phyloP scores from a whole-genome alignment of 2,888 invertebrate genomes.

The Orthosia gracilis region DNA sequence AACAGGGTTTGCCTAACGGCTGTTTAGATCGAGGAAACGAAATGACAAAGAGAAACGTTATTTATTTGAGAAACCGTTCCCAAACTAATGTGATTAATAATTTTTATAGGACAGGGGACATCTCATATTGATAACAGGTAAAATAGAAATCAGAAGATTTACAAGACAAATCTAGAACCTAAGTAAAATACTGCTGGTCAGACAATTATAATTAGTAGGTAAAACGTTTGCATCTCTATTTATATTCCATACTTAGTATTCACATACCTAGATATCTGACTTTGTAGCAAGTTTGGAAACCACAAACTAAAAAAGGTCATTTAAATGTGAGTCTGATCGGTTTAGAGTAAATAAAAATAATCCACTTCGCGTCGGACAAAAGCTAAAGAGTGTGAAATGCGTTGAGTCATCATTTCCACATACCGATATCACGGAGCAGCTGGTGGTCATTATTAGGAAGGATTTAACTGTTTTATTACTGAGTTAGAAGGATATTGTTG shows the following conservation, averaged over 20 bases:
- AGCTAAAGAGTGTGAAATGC: constrained; percentile 12
- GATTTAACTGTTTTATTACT: constrained; percentile 21
- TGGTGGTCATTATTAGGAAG: constrained; percentile 13
- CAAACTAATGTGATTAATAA: constrained; percentile 6
- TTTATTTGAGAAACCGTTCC: neutral
- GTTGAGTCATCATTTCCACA: constrained; percentile 34
- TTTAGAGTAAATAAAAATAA: constrained; percentile 47
- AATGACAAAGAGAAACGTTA: constrained; percentile 37
- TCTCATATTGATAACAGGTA: neutral
- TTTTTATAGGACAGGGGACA: neutral
- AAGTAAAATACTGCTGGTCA: neutral
- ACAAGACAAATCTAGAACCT: neutral
- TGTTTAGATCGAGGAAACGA: constrained; percentile 22
- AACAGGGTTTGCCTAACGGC: constrained; percentile 33
- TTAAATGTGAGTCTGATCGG: constrained; percentile 25
- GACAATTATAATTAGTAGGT: neutral
- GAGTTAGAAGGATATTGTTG: no score
- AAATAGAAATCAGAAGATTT: neutral
- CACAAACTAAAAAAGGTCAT: constrained; percentile 17
- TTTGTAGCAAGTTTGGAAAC: neutral
- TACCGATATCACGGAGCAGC: constrained; percentile 23
- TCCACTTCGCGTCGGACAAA: constrained; percentile 25
- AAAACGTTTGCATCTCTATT: neutral
- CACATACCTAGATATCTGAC: neutral
- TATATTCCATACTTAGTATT: neutral